Percentiles rank a stretch among this genome's conserved stretches.
Evolutionary conservation across 2,888 invertebrate genomes (phyloP).

Genomic region (Pegoplata infirma): DNA sequence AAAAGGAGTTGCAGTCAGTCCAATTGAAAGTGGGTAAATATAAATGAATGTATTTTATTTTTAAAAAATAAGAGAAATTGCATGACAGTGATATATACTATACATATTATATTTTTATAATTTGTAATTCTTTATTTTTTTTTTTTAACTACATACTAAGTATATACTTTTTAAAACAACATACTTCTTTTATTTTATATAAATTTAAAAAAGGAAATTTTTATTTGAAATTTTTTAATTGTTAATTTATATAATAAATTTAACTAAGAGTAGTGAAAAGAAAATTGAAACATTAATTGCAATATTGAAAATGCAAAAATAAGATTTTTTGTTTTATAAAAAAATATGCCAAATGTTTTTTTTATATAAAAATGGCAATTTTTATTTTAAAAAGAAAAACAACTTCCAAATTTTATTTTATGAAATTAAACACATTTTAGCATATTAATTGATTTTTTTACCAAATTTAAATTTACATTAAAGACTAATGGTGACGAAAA

Average conservation of each 20-base stretch:
- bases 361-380: neutral
- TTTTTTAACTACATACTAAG: slow-evolving; percentile 24
- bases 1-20: slow-evolving; percentile 12
- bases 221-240: too few species aligned
- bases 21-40: slow-evolving; percentile 48
- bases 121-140: slow-evolving; percentile 40
- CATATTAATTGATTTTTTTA: too few species aligned
- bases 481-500: neutral
- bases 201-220: too few species aligned
- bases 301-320: neutral
- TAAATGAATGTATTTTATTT: slow-evolving; percentile 18
- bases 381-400: neutral
- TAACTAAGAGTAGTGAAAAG: neutral
- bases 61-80: slow-evolving; percentile 48
- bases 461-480: neutral
- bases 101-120: slow-evolving; percentile 38
- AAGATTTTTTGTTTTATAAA: neutral
- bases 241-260: too few species aligned
- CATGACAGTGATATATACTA: slow-evolving; percentile 55
- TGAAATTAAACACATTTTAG: slow-evolving; percentile 1
- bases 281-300: neutral
- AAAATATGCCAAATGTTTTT: slow-evolving; percentile 21
- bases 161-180: too few species aligned
- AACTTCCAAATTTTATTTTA: neutral
- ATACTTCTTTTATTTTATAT: too few species aligned